Base-by-base conservation (phyloP, 2,113 vertebrate species). In the Cichladusa arquata region DNA sequence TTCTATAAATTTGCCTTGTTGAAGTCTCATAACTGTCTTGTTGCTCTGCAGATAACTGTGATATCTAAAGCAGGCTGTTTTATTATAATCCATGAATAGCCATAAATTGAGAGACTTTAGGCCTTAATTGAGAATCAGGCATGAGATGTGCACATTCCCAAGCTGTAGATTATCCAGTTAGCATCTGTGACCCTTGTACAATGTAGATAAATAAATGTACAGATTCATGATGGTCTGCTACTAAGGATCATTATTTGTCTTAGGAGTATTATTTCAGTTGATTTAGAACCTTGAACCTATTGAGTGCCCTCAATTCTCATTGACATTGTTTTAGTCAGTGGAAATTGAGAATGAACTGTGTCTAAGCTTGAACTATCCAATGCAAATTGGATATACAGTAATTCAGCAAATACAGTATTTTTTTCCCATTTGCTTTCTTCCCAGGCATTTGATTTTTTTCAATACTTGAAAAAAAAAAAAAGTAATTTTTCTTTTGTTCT, bases 1-100 rank as follows among this genome's bases (percentile, higher is more conserved):
- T 88, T 48, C 92, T 79, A 47, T 88, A 40, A 81, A 87, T 71
- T 69, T 86, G 93, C 95, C 94, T 96, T 96, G 96, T 95, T 92
- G 92, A 84, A 94, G 87, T 94, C 97, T 97, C 97, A 97, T 96
- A 95, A 92, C 45, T 81, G 92, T 96, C 96, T 96, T 96, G 95
- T 95, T 95, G 96, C 93, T 95, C 86, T 94, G 92, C 95, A 91
- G 95, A 97, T 81, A 80, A 85, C 56, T 93, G 91, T 94, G 90
- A 45, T 90, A 71, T 93, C 45, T n/a, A 54, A 91, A 92, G 91
- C 93, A 95, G 95, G 86, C 88, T 94, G 92, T 86, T 74, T 42
- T 54, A 51, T 92, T 93, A n/a, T 88, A 94, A 95, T 90, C 80
- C 74, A 95, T 87, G 90, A 96, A 79, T 95, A 92, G 89, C 93